A percentile compares a stretch with the other conserved stretches of the same genome.
Conservation (phyloP, 1,140 invertebrate species). For the Mactra quadrangularis region DNA sequence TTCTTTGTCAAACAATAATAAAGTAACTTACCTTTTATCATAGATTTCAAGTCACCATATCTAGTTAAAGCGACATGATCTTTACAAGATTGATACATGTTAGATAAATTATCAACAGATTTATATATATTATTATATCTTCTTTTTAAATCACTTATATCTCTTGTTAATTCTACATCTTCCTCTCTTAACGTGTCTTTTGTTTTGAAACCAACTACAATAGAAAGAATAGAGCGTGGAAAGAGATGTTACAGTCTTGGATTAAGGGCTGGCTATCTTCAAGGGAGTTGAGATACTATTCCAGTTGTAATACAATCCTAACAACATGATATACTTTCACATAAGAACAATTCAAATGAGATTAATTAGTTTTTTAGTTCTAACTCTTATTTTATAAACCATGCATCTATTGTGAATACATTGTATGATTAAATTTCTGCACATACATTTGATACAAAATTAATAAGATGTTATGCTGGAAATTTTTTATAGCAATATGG, state of each 20-base stretch:
- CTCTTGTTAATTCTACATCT: constrained; percentile 35
- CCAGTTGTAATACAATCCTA: too few relatives aligned
- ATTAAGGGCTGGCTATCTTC: not conserved
- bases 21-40: constrained; percentile 53
- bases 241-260: not conserved
- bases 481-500: too few relatives aligned
- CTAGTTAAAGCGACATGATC: constrained; percentile 40
- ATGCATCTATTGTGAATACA: too few relatives aligned
- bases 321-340: too few relatives aligned
- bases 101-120: constrained; percentile 14
- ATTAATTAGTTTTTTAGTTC: too few relatives aligned
- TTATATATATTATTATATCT: constrained; percentile 42
- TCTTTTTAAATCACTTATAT: constrained; percentile 22
- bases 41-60: constrained; percentile 52
- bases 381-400: too few relatives aligned
- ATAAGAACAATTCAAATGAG: too few relatives aligned
- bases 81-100: constrained; percentile 32
- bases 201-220: constrained; percentile 42
- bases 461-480: too few relatives aligned
- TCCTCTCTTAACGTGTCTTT: constrained; percentile 51
- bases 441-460: too few relatives aligned
- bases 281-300: too few relatives aligned
- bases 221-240: not conserved
- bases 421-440: too few relatives aligned
- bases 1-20: too few relatives aligned